Base-by-base conservation (phyloP, 2,888 invertebrate genomes). In the Calliphora vomitoria region DNA sequence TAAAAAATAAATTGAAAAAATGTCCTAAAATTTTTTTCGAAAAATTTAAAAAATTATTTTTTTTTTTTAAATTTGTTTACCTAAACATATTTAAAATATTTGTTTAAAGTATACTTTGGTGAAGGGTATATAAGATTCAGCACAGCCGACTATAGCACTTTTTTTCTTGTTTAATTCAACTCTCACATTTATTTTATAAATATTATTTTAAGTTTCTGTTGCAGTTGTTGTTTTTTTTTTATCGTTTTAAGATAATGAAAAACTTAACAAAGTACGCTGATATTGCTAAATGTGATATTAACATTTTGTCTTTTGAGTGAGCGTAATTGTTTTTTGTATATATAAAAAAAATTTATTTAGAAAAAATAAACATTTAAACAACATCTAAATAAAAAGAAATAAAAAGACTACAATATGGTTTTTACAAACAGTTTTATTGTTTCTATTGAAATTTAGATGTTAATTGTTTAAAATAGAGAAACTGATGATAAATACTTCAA, bases 271-370 rank as follows among this genome's bases (percentile, higher is more conserved):
- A 69, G n/a, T 60, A 60, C 15, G 80, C 69, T 80, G 80, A 68
- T 68, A 68, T 68, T 68, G 68, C 68, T 47, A 68, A 68, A 68
- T 31, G 35, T 68, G 68, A 47, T 71, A 47, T 35, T 75, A 38
- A 50, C 50, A 18, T 35, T 64, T 64, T 62, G 35, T 50, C 62
- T 62, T 35, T 20, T 50, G 18, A 25, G 58, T 20, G 58, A 58
- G 58, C 6, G 10, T 25, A 25, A 58, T 25, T 58, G 58, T 58
- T 20, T 25, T 50, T 15, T 35, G 10, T 64, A n/a, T n/a, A n/a
- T n/a, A n/a, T n/a, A n/a, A n/a, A n/a, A n/a, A n/a, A 4, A 44
- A 1, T 41, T 25, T 74, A 10, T 31, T 58, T 41, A 13, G 10
- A 58, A 58, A 58, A 44, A n/a, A 3, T 44, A 44, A 44, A 60